phyloP scores from a whole-genome alignment of 2,113 vertebrate species.

The Riparia riparia region DNA sequence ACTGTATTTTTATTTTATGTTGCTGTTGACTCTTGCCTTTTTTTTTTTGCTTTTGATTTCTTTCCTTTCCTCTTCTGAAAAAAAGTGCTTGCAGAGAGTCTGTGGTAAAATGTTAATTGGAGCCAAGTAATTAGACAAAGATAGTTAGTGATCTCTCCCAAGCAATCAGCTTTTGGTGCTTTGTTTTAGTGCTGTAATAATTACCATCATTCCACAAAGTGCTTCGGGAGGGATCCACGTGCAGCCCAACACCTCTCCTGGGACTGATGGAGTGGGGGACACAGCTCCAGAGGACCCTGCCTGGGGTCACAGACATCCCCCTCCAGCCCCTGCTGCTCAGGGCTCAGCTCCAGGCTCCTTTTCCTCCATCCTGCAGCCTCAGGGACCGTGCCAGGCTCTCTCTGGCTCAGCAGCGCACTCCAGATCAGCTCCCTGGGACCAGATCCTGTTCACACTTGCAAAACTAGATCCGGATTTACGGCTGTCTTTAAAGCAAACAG shows the following conservation, averaged over 20 bases:
- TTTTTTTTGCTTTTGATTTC: neutral
- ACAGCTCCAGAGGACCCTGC: neutral
- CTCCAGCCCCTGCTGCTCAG: neutral
- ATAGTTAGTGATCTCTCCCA: slow-evolving; percentile 61
- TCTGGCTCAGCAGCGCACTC: neutral
- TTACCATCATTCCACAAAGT: slow-evolving; percentile 28
- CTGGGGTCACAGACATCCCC: rapidly evolving
- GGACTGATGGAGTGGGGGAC: rapidly evolving
- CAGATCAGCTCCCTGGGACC: neutral
- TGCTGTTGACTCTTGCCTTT: neutral
- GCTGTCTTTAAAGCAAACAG: neutral
- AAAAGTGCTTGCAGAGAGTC: slow-evolving; percentile 26
- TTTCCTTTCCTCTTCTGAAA: neutral
- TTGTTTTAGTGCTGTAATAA: slow-evolving; percentile 52
- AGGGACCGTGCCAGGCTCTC: neutral
- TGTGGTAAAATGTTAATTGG: slow-evolving; percentile 65
- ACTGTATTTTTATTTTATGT: neutral
- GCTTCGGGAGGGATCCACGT: neutral
- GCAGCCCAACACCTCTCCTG: neutral
- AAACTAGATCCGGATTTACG: neutral
- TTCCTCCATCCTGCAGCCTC: neutral
- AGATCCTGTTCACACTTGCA: neutral
- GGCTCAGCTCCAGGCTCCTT: neutral
- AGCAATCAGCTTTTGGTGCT: slow-evolving; percentile 51
- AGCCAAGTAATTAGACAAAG: slow-evolving; percentile 71